These are phyloP conservation scores for Microcebus ravelobensis DNA, from an alignment of 2,113 vertebrate species.

Conservation along the genomic window DNA sequence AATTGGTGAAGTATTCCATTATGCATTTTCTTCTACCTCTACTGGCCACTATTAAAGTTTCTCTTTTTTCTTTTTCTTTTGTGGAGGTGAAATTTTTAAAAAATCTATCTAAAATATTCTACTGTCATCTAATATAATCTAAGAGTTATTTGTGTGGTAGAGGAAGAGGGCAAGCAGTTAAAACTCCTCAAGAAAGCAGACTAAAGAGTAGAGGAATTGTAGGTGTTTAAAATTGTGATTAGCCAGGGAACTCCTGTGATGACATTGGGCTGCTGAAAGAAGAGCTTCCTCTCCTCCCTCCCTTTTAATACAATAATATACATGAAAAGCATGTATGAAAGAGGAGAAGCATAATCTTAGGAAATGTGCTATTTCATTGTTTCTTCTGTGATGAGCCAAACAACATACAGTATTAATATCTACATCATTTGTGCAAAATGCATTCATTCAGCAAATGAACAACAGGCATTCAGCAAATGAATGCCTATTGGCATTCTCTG, in stretches of 20 bases:
- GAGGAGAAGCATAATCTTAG: conserved; percentile 32
- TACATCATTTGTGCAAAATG: not conserved
- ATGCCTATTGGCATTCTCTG: not conserved
- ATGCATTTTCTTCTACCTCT: not conserved
- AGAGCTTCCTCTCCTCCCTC: not conserved
- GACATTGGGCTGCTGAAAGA: not conserved
- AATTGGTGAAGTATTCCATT: not conserved
- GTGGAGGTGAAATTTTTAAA: not conserved
- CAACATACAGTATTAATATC: not conserved
- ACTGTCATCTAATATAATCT: not conserved
- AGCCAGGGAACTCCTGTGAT: not conserved
- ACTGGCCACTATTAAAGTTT: not conserved
- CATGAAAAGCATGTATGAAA: not conserved
- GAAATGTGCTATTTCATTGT: not conserved
- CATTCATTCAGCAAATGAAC: not conserved
- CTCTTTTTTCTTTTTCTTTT: not conserved
- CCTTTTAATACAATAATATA: not conserved
- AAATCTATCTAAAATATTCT: not conserved
- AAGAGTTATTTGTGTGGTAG: not conserved
- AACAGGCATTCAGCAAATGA: not conserved
- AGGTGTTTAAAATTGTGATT: conserved; percentile 51
- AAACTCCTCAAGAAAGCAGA: not conserved
- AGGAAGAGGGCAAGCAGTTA: not conserved
- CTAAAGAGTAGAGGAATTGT: not conserved
- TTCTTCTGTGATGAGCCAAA: conserved; percentile 10